Evolutionary conservation across 2,113 vertebrate genomes (phyloP), one percentile per base, ranked within the genome.

Genomic region (Toxostoma redivivum): DNA sequence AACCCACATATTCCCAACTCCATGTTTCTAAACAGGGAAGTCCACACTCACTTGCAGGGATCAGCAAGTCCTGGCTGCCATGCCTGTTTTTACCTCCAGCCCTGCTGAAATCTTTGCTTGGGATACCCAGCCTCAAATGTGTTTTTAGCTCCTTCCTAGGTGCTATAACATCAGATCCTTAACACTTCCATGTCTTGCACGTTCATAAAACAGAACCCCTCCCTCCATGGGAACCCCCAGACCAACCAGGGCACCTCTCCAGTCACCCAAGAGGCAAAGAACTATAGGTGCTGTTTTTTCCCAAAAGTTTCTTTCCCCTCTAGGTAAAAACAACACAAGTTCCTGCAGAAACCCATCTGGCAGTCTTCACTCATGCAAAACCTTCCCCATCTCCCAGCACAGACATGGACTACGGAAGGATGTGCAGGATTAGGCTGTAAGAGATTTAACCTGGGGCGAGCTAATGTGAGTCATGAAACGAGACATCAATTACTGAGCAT

Each of bases 401-500:
- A 88, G 92, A 92, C 69, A 66, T 12, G 2, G n/a, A 38, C 60
- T 78, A 11, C 0, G 1, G 65, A 93, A 94, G 88, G 95, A 96
- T 92, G 90, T 81, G 33, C 71, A 64, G 90, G 93, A 95, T 96
- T 96, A 96, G 79, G 72, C 76, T 86, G 76, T 2, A 64, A 92
- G 88, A 90, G 76, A 86, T 64, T 81, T 94, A 94, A 93, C 94
- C 86, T 81, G 92, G 81, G 88, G 85, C 37, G 18, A 83, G 58
- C 76, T 83, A 65, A 92, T 45, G 86, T 95, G 96, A 94, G 45
- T 97, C 88, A 87, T 7, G n/a, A 88, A 97, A 94, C 37, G 30
- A 90, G 56, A 94, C 81, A 90, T 97, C 94, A 95, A 76, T 97
- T 95, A 94, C 62, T 78, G 82, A 92, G 87, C 58, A 96, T 85